A percentile compares a stretch with the other conserved stretches of the same genome.
Evolutionary conservation across 1,140 invertebrate genomes (phyloP).

Genomic region (Solen grandis): DNA sequence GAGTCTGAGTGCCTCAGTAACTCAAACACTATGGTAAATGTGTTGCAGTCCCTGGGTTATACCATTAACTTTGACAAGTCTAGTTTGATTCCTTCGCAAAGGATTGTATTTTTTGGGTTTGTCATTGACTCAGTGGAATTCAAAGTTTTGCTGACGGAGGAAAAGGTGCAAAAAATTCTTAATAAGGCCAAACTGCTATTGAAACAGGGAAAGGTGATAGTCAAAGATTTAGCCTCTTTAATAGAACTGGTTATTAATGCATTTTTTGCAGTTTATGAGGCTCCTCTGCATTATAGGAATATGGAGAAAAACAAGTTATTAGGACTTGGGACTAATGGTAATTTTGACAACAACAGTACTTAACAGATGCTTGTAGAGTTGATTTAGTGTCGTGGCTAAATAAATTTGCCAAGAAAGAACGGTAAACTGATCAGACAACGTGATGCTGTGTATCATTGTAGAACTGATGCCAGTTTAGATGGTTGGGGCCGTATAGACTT

Average conservation of each 20-base stretch:
- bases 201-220: not conserved
- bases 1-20: too few relatives aligned
- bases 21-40: too few relatives aligned
- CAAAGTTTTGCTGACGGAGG: conserved; percentile 24
- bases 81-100: too few relatives aligned
- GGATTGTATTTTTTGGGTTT: too few relatives aligned
- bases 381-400: conserved; percentile 28
- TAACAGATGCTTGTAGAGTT: conserved; percentile 6
- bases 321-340: not conserved
- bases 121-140: conserved; percentile 22
- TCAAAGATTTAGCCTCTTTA: conserved; percentile 30
- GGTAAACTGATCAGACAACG: conserved; percentile 10
- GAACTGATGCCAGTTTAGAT: conserved; percentile 36
- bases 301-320: conserved; percentile 35
- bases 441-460: not conserved
- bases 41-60: too few relatives aligned
- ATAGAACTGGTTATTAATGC: conserved; percentile 16
- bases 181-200: not conserved
- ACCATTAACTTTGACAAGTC: too few relatives aligned
- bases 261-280: conserved; percentile 12
- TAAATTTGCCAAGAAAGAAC: conserved; percentile 18
- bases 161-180: conserved; percentile 31
- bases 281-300: conserved; percentile 16
- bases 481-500: conserved; percentile 34
- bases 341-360: conserved; percentile 9